These are phyloP conservation scores for Hemibagrus wyckioides DNA, from an alignment of 2,113 vertebrate genomes.

Conservation along the genomic window DNA sequence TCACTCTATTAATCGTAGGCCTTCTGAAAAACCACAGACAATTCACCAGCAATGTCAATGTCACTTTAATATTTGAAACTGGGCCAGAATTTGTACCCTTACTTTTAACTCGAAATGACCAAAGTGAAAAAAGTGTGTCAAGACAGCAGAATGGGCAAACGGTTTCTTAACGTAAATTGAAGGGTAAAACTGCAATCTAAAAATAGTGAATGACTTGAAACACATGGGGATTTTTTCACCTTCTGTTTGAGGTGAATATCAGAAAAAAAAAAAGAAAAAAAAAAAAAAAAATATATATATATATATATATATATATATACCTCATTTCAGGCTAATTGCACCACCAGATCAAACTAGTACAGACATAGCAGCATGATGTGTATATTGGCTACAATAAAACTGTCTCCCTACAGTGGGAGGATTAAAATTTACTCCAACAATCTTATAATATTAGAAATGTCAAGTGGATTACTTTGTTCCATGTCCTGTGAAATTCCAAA, in stretches of 20 bases:
- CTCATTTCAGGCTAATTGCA: neutral
- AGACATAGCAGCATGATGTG: no score
- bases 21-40: neutral
- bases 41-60: conserved; percentile 11
- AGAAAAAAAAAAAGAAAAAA: neutral
- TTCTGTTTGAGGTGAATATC: conserved; percentile 2
- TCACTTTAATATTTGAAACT: conserved; percentile 26
- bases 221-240: conserved; percentile 12
- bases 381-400: no score
- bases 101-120: conserved; percentile 15
- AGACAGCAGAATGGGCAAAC: conserved; percentile 25
- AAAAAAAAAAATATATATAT: no score
- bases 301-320: neutral
- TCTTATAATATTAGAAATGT: neutral
- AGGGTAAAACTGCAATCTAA: conserved; percentile 43
- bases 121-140: conserved; percentile 48
- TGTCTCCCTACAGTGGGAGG: no score
- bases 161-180: conserved; percentile 29
- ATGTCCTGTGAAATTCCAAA: no score
- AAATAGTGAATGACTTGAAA: conserved; percentile 47
- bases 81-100: conserved; percentile 10
- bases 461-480: neutral
- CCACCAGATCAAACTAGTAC: neutral
- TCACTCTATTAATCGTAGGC: neutral
- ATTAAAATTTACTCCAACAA: neutral